These are phyloP conservation scores for Bombus difficillimus DNA, from an alignment of 1,140 invertebrate genomes.

Conservation along the genomic window DNA sequence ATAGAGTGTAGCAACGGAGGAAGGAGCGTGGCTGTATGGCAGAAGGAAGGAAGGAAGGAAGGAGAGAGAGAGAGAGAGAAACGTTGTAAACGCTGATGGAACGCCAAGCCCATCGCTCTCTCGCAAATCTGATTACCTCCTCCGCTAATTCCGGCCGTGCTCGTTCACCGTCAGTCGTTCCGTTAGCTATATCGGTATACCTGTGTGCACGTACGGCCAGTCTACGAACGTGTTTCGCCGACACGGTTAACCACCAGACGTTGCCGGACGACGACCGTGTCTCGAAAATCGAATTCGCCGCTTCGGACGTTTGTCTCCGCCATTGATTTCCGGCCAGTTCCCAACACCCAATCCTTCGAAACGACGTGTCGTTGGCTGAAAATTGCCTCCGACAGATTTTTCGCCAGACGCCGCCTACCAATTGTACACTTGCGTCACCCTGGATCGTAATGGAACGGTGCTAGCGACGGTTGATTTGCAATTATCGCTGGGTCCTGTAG, in stretches of 20 bases:
- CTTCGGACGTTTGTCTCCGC: slow-evolving; percentile 50
- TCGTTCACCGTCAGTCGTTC: slow-evolving; percentile 37
- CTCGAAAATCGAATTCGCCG: slow-evolving; percentile 59
- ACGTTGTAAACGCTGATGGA: slow-evolving; percentile 63
- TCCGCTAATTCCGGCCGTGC: slow-evolving; percentile 4
- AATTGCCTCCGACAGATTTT: slow-evolving; percentile 28
- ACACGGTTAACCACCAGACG: slow-evolving; percentile 37
- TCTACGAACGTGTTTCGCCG: neutral
- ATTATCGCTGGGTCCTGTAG: neutral
- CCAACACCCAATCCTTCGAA: neutral
- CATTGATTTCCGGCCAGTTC: slow-evolving; percentile 51
- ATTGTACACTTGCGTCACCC: neutral
- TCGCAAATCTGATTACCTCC: slow-evolving; percentile 66
- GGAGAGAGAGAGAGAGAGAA: slow-evolving; percentile 31
- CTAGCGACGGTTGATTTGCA: neutral
- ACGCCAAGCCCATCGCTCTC: slow-evolving; percentile 54
- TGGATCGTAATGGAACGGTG: too few species aligned
- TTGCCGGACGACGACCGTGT: slow-evolving; percentile 32
- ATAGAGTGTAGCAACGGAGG: too few species aligned
- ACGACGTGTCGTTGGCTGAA: slow-evolving; percentile 34
- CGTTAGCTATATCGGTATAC: neutral
- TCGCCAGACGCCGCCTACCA: neutral
- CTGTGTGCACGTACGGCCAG: neutral
- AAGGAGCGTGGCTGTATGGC: neutral
- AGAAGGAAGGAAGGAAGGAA: neutral